A percentile compares a stretch with the other conserved stretches of the same genome.
Evolutionary conservation across 2,797 vertebrate species (phyloP).

Genomic region (Falco biarmicus): DNA sequence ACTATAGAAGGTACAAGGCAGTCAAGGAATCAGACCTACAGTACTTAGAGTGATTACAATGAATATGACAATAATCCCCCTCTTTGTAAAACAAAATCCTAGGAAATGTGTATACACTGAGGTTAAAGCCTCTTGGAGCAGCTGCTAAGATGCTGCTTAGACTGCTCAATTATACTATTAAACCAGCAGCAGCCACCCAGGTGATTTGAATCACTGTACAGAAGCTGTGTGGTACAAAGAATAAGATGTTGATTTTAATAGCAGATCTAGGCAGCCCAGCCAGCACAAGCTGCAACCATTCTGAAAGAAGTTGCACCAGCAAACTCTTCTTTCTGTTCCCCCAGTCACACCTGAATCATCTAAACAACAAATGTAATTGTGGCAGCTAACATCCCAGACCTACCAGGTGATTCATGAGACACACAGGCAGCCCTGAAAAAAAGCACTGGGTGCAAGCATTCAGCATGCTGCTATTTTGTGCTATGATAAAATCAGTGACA

Average conservation of each 20-base stretch:
- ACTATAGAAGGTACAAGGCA: background rate
- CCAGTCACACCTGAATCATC: background rate
- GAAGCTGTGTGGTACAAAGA: background rate
- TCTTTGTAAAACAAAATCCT: conserved; percentile 66
- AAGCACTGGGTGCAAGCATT: background rate
- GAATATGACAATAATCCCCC: conserved; percentile 46
- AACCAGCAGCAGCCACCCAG: conserved; percentile 5
- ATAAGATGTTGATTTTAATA: background rate
- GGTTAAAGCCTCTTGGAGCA: conserved; percentile 58
- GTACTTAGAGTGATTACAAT: conserved; percentile 38
- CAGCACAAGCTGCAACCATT: background rate
- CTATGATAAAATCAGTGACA: background rate
- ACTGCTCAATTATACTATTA: conserved; percentile 46
- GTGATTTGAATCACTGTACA: background rate
- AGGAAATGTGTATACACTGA: background rate
- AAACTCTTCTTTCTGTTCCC: background rate
- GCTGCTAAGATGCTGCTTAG: conserved; percentile 25
- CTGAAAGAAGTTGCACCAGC: background rate
- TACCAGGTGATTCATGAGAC: background rate
- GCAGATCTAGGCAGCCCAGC: background rate
- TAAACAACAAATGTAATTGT: background rate
- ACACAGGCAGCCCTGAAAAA: background rate
- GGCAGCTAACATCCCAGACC: background rate
- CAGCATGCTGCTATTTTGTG: background rate
- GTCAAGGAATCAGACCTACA: background rate